Base-by-base conservation (phyloP, 2,113 vertebrate species). In the Onychostruthus taczanowskii region DNA sequence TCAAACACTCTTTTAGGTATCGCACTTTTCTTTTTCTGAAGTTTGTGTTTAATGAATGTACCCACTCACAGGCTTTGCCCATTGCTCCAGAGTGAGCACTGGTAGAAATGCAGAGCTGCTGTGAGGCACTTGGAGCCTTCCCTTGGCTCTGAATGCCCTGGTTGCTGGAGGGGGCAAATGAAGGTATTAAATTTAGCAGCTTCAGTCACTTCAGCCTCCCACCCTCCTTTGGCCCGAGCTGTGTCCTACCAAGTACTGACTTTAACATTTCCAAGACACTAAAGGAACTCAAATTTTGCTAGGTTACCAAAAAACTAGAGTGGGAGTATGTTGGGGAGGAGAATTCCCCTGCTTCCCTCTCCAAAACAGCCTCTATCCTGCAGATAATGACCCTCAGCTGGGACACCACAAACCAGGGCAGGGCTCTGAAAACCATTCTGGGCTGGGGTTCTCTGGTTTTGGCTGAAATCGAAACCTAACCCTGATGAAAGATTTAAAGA, bases 131-230 rank as follows among this genome's bases (percentile, higher is more conserved):
- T 3, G 5, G 24, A 72, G 64, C 21, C 22, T 62, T 44, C 59
- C 39, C n/a, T 35, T 62, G 26, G 14, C 35, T 47, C 68, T 0
- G 2, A 44, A 14, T 3, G 0, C 23, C 35, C 44, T 10, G 3
- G 10, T 62, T 66, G 8, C 15, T 9, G 67, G 24, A 56, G 53
- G 24, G n/a, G 41, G 11, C 9, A 6, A 19, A 53, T 39, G 26
- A 91, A 89, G n/a, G 27, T 6, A n/a, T 61, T 39, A 59, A 56
- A n/a, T 68, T 24, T 30, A 37, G 27, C 56, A 61, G 28, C 9
- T 37, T 43, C 74, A 50, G 62, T 35, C 84, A 77, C 39, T 13
- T 80, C 17, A 9, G 7, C 12, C 80, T 37, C 21, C 41, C 10
- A 6, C 7, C 2, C 41, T 41, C 30, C 53, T 75, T 73, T 85